Base-by-base conservation (phyloP, 2,888 invertebrate species). In the Scaptomyza caliginosa region DNA sequence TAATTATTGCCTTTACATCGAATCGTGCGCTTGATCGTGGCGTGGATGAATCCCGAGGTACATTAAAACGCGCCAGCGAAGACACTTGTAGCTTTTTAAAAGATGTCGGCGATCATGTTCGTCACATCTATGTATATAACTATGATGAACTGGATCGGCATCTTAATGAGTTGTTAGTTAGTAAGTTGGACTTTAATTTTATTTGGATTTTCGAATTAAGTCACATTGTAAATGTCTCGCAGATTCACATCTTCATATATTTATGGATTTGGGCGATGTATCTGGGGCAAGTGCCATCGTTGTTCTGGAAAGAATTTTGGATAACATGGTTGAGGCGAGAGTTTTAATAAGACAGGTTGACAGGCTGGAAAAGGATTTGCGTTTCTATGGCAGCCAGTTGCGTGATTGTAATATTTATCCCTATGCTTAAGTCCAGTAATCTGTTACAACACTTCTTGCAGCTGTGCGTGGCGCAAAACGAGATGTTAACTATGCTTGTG, bases 1-100 rank as follows among this genome's bases (percentile, higher is more conserved):
- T 97, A 60, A 96, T 98, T 36, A 96, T 97, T 90, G 95, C 96
- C 45, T 97, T 97, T 92, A 95, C 96, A 52, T 97, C 96, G 51
- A 97, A 97, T 91, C 94, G 96, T 85, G 95, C 96, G 87, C 93
- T 96, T 92, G 95, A 96, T 89, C 93, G 93, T 49, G 96, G 96
- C 45, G 92, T 94, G 38, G 92, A 93, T 49, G 93, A 93, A 11
- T 91, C 95, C 50, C 93, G 95, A 1, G 90, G 81, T 10, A 93
- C 94, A 45, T 90, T 95, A 63, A 93, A 93, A 67, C 92, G 92
- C 46, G 94, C 94, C 45, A 88, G 95, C 57, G 91, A 92, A 24
- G 97, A 97, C 91, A 93, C 94, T 28, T 93, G 93, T 74, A 92
- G 93, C 40, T 97, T 94, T 92, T 92, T 97, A 70, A 92, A 93